These are phyloP conservation scores for Gymnoscelis rufifasciata DNA, from an alignment of 2,888 invertebrate species.

Conservation along the genomic window DNA sequence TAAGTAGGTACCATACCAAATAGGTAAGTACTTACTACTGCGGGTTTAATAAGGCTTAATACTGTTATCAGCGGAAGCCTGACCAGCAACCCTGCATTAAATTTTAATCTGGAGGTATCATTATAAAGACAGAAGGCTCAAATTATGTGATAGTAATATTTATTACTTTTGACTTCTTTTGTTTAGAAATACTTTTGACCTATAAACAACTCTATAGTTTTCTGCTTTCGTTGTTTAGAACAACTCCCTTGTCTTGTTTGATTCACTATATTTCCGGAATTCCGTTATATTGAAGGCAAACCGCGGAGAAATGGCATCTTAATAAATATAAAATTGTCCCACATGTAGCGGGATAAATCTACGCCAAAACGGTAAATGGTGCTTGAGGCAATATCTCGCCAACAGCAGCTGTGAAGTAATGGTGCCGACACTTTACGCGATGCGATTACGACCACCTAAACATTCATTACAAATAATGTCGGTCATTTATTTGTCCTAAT, in stretches of 20 bases:
- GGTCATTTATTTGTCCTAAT: constrained; percentile 77
- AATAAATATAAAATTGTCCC: constrained; percentile 45
- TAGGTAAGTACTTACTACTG: background rate
- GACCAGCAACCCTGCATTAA: constrained; percentile 31
- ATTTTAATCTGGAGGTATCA: too few relatives aligned
- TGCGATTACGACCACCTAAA: constrained; percentile 79
- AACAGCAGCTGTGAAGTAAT: constrained; percentile 76
- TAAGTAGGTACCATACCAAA: background rate
- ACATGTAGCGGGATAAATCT: constrained; percentile 59
- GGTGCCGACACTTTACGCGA: constrained; percentile 77
- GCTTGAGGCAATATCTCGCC: constrained; percentile 72
- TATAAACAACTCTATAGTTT: too few relatives aligned
- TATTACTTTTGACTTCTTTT: too few relatives aligned
- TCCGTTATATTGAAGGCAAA: too few relatives aligned
- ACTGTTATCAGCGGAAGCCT: constrained; percentile 23
- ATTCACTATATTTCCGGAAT: too few relatives aligned
- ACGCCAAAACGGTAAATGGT: constrained; percentile 61
- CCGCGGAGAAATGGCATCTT: constrained; percentile 9
- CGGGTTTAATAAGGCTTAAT: background rate
- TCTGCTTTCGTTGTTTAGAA: too few relatives aligned
- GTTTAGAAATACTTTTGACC: too few relatives aligned
- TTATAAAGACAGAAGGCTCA: too few relatives aligned
- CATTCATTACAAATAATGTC: constrained; percentile 79
- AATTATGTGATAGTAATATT: too few relatives aligned
- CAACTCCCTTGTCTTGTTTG: too few relatives aligned